Percentiles rank a stretch among this genome's conserved stretches.
Evolutionary conservation across 2,113 vertebrate genomes (phyloP).

Genomic region (Sisor rabdophorus): DNA sequence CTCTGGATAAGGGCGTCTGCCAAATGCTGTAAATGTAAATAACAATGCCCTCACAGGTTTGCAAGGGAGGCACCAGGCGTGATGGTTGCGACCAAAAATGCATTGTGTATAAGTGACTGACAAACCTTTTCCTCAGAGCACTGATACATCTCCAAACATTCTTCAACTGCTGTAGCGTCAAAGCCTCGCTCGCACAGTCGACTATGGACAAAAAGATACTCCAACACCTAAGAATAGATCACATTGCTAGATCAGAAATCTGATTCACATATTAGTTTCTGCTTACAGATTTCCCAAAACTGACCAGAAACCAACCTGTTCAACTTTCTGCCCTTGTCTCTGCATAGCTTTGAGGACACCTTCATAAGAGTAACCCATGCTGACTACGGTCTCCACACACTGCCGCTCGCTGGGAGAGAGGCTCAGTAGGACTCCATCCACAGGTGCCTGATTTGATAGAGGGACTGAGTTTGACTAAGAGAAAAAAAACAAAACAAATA

Average conservation of each 20-base stretch:
- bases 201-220: constrained; percentile 88
- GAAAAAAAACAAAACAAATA: neutral
- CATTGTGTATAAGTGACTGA: neutral
- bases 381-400: constrained; percentile 86
- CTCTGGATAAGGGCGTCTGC: too few species aligned
- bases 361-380: constrained; percentile 92
- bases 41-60: too few species aligned
- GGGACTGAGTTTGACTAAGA: constrained; percentile 49
- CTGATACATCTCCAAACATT: constrained; percentile 94
- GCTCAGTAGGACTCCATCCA: constrained; percentile 63
- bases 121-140: constrained; percentile 95
- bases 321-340: constrained; percentile 91
- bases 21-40: too few species aligned
- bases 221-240: constrained; percentile 74
- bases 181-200: constrained; percentile 95
- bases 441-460: constrained; percentile 55
- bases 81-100: too few species aligned
- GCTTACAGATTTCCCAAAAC: neutral
- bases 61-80: too few species aligned
- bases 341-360: constrained; percentile 91
- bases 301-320: constrained; percentile 76
- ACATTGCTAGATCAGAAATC: neutral
- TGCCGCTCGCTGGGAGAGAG: constrained; percentile 83
- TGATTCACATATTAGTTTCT: neutral
- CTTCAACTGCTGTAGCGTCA: constrained; percentile 87